Conservation (phyloP, 2,797 vertebrate genomes). For the Melanotaenia nigrans region DNA sequence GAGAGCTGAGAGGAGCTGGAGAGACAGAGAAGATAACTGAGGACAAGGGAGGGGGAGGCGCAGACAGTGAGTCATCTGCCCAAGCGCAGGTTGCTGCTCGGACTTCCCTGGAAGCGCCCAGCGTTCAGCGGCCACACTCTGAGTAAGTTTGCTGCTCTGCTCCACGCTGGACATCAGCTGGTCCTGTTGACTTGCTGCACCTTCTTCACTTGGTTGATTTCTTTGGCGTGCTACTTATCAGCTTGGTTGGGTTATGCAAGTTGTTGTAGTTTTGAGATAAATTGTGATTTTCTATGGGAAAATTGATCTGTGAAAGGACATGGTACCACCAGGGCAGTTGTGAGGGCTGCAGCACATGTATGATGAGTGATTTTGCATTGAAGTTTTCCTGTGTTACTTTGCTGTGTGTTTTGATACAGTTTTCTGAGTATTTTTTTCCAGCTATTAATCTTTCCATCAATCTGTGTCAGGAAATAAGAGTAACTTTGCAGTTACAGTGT, state of each 20-base stretch:
- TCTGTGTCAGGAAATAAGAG: neutral
- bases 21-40: slow-evolving; percentile 23
- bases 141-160: slow-evolving; percentile 66
- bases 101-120: slow-evolving; percentile 52
- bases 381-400: slow-evolving; percentile 18
- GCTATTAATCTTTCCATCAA: neutral
- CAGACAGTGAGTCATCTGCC: slow-evolving; percentile 64
- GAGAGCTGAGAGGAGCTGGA: slow-evolving; percentile 39
- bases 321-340: slow-evolving; percentile 48
- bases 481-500: neutral
- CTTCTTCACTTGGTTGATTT: slow-evolving; percentile 31
- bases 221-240: slow-evolving; percentile 40
- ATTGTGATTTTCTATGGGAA: slow-evolving; percentile 61
- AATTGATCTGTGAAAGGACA: slow-evolving; percentile 52
- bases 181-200: slow-evolving; percentile 19
- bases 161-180: slow-evolving; percentile 33
- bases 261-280: slow-evolving; percentile 71
- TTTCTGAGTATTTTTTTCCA: neutral
- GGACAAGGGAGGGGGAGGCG: slow-evolving; percentile 35
- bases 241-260: slow-evolving; percentile 72
- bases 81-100: slow-evolving; percentile 45
- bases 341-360: slow-evolving; percentile 29
- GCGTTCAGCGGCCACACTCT: slow-evolving; percentile 25
- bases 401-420: slow-evolving; percentile 22
- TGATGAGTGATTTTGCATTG: slow-evolving; percentile 26